Evolutionary conservation across 2,113 vertebrate genomes (phyloP).

Genomic region (Mirounga angustirostris): DNA sequence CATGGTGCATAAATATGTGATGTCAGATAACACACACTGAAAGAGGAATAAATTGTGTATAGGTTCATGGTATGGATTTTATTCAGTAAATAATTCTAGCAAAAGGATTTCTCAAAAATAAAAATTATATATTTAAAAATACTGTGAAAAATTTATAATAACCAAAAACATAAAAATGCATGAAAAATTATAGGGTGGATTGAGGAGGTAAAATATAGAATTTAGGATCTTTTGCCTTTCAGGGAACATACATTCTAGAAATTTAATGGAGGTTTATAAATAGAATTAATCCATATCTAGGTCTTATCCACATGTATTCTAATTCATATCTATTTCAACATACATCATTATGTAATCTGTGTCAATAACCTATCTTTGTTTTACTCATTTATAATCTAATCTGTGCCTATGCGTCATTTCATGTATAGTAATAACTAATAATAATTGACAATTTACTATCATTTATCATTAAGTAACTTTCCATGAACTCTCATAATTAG

Average conservation of each 20-base stretch:
- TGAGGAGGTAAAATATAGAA: background rate
- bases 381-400: background rate
- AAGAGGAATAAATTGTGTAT: background rate
- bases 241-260: background rate
- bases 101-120: background rate
- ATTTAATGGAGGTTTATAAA: background rate
- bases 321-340: background rate
- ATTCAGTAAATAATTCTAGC: background rate
- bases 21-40: background rate
- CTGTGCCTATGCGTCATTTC: background rate
- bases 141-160: background rate
- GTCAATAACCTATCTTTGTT: background rate
- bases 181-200: background rate
- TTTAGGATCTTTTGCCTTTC: background rate
- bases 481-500: background rate
- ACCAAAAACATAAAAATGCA: background rate
- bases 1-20: background rate
- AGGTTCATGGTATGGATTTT: background rate
- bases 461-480: background rate
- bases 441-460: background rate
- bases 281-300: background rate
- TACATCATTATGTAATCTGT: background rate
- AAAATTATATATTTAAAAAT: background rate
- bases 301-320: background rate
- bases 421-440: conserved; percentile 17